Conservation (phyloP, 35 echinoderm and acorn worm genomes). For the Diadema setosum region DNA sequence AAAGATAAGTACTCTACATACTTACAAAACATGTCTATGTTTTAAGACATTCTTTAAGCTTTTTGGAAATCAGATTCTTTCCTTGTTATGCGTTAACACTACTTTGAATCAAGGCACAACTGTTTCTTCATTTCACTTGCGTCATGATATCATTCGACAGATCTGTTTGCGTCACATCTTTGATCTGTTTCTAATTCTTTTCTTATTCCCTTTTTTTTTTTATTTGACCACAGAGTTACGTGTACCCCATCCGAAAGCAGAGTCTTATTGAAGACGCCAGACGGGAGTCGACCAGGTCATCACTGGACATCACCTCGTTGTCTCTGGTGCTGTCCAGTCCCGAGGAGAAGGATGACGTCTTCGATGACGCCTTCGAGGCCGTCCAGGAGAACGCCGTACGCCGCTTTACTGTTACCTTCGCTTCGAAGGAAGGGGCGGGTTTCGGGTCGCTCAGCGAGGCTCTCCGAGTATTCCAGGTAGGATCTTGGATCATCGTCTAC, state of each 20-base stretch:
- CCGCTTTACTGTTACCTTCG: constrained; percentile 61
- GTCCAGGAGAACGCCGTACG: constrained; percentile 16
- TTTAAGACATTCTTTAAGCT: too few species aligned
- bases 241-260: constrained; percentile 67
- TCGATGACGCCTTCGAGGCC: constrained; percentile 47
- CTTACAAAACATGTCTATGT: too few species aligned
- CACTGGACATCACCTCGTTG: constrained; percentile 44
- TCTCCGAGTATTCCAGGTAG: constrained; percentile 70
- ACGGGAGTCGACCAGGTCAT: constrained; percentile 67
- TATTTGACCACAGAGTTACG: constrained; percentile 36
- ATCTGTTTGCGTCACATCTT: too few species aligned
- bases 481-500: too few species aligned
- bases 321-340: constrained; percentile 36
- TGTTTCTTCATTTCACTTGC: too few species aligned
- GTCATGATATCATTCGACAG: too few species aligned
- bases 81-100: too few species aligned
- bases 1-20: too few species aligned
- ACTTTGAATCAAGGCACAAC: too few species aligned
- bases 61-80: too few species aligned
- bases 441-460: constrained; percentile 58
- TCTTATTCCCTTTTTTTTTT: background rate
- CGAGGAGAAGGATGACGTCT: constrained; percentile 81
- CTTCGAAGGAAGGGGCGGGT: constrained; percentile 42
- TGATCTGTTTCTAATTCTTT: background rate
- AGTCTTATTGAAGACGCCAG: constrained; percentile 90